These are phyloP conservation scores for Acanthis flammea DNA, from an alignment of 2,797 vertebrate genomes.

Conservation along the genomic window DNA sequence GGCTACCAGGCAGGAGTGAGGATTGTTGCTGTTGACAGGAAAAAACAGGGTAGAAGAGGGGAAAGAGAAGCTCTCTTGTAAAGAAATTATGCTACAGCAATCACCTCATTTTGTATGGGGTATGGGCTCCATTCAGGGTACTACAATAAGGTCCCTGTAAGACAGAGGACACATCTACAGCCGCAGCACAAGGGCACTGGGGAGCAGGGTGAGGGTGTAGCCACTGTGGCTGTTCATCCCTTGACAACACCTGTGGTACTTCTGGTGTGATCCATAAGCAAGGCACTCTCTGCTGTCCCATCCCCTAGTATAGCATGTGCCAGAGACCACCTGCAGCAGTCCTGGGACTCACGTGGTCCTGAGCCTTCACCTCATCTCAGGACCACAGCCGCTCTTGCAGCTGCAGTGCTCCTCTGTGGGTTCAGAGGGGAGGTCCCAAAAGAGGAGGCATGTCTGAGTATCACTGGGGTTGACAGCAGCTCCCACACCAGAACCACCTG, in stretches of 20 bases:
- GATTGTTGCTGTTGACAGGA: background rate
- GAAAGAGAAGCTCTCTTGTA: background rate
- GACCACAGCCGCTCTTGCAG: background rate
- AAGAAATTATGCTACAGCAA: background rate
- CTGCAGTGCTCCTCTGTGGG: fast-evolving
- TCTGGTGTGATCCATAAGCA: fast-evolving
- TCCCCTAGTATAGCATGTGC: fast-evolving
- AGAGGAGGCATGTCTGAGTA: fast-evolving
- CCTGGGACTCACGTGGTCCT: background rate
- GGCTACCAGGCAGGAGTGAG: background rate
- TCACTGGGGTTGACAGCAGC: fast-evolving
- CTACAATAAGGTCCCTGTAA: background rate
- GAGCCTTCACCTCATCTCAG: background rate
- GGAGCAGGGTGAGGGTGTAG: background rate
- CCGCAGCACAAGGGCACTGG: fast-evolving
- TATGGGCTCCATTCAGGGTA: background rate
- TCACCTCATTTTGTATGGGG: background rate
- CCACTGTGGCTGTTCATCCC: fast-evolving
- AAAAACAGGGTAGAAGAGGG: background rate
- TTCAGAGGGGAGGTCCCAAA: background rate
- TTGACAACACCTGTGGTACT: background rate
- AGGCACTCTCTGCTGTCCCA: background rate
- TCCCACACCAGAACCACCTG: background rate
- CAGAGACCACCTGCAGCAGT: background rate
- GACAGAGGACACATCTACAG: fast-evolving